These are phyloP conservation scores for Gastrophysa polygoni DNA, from an alignment of 2,888 invertebrate genomes.

Conservation along the genomic window DNA sequence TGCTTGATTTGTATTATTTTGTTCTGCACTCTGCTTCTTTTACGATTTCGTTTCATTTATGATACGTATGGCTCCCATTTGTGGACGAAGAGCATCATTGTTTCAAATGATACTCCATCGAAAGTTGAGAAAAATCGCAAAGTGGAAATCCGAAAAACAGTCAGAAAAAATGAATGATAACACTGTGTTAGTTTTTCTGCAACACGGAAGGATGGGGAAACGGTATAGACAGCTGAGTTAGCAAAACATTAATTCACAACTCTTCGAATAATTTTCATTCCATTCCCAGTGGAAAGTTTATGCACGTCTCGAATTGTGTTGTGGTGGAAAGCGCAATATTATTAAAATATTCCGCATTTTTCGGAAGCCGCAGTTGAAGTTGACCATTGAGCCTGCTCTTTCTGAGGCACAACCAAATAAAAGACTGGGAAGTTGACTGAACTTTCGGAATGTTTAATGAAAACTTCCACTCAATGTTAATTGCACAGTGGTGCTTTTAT, in stretches of 20 bases:
- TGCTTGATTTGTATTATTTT: no score
- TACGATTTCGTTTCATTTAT: no score
- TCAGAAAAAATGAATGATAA: no score
- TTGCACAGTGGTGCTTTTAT: conserved; percentile 46
- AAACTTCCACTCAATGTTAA: conserved; percentile 52
- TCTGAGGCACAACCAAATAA: conserved; percentile 46
- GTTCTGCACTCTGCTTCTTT: no score
- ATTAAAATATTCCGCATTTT: conserved; percentile 43
- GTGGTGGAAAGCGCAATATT: conserved; percentile 42
- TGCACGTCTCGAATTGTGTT: conserved; percentile 43
- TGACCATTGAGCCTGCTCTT: conserved; percentile 43
- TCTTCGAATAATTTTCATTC: conserved; percentile 43
- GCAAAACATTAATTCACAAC: conserved; percentile 39
- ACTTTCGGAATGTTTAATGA: conserved; percentile 49
- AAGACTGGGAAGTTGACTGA: conserved; percentile 44
- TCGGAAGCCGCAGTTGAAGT: conserved; percentile 40
- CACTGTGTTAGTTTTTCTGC: no score
- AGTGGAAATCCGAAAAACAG: no score
- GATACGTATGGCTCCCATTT: no score
- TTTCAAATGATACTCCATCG: no score
- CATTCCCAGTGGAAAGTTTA: conserved; percentile 45
- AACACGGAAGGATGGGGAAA: background rate
- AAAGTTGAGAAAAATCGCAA: no score
- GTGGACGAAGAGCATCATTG: no score
- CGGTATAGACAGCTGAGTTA: conserved; percentile 25